Base-by-base conservation (phyloP, 2,888 invertebrate genomes). In the Drosophila pseudotalamancana region DNA sequence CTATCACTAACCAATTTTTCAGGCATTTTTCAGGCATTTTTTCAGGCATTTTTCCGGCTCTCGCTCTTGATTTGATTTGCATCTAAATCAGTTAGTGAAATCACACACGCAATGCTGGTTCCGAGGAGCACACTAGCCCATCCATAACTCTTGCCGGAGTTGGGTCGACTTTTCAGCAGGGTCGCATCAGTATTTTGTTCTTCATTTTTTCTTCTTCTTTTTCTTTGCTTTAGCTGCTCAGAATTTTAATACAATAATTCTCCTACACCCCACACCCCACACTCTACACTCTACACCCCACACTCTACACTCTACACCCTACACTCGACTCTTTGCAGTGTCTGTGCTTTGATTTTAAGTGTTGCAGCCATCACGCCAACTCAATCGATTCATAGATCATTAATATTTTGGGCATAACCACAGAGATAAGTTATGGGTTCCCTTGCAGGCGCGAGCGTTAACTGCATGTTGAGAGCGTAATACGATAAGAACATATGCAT, bases 61-160 rank as follows among this genome's bases (percentile, higher is more conserved):
- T 57, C 76, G 77, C 82, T 72, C 86, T 78, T 67, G 81, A 85
- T 82, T 82, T 76, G 81, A 82, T 82, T 82, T 82, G 81, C 87
- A 82, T 82, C 86, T 87, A 82, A 82, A 82, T 82, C 81, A 82
- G 81, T 79, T 82, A 67, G 80, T 76, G 72, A 81, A 77, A 81
- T 75, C 77, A 68, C 59, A 59, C 40, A 59, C 35, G 51, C 42
- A 55, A 23, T 61, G 55, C 53, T 61, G 62, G 40, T 14, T 42
- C 53, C 25, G 37, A 39, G 54, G 25, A 59, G 23, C 31, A 27
- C 11, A 14, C 48, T 77, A 63, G 37, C n/a, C 63, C 45, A 65
- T 60, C 68, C 72, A 82, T 82, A 87, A 82, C 81, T 82, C 81
- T 81, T 87, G 65, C 60, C 68, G n/a, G n/a, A 65, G 69, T 72